Evolutionary conservation across 1,140 invertebrate species (phyloP).

Genomic region (Drosophila dunni): DNA sequence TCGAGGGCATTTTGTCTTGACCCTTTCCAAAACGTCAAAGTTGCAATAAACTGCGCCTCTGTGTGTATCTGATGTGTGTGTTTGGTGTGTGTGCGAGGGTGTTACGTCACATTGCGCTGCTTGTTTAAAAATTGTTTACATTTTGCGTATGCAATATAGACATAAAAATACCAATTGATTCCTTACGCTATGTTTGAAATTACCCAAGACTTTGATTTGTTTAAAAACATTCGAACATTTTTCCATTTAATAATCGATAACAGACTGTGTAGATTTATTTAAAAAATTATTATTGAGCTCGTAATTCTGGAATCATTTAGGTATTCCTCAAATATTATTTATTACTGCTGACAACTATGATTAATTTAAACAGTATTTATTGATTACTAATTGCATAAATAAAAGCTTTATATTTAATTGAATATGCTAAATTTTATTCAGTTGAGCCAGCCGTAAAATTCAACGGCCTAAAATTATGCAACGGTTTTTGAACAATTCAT

Average conservation of each 20-base stretch:
- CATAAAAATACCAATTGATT: slow-evolving; percentile 5
- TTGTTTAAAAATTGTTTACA: slow-evolving; percentile 28
- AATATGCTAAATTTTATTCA: background rate
- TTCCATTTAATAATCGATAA: too few relatives aligned
- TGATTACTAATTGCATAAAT: too few relatives aligned
- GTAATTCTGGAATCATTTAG: too few relatives aligned
- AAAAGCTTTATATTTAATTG: too few relatives aligned
- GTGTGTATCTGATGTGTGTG: background rate
- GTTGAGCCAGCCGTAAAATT: background rate
- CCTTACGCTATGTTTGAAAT: slow-evolving; percentile 9
- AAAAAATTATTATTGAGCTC: too few relatives aligned
- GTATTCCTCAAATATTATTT: too few relatives aligned
- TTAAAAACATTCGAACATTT: background rate
- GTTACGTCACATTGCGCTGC: slow-evolving; percentile 32
- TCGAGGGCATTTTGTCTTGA: slow-evolving; percentile 11
- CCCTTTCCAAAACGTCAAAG: slow-evolving; percentile 8
- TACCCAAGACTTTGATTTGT: slow-evolving; percentile 4
- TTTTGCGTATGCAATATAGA: slow-evolving; percentile 16
- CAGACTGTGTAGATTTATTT: too few relatives aligned
- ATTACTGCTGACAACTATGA: too few relatives aligned
- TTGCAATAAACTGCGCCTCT: slow-evolving; percentile 17
- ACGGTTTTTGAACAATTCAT: background rate
- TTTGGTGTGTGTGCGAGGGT: background rate
- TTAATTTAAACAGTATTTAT: too few relatives aligned
- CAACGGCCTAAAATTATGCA: slow-evolving; percentile 10